phyloP scores from a whole-genome alignment of 2,888 invertebrate species.

The Prosapia bicincta region DNA sequence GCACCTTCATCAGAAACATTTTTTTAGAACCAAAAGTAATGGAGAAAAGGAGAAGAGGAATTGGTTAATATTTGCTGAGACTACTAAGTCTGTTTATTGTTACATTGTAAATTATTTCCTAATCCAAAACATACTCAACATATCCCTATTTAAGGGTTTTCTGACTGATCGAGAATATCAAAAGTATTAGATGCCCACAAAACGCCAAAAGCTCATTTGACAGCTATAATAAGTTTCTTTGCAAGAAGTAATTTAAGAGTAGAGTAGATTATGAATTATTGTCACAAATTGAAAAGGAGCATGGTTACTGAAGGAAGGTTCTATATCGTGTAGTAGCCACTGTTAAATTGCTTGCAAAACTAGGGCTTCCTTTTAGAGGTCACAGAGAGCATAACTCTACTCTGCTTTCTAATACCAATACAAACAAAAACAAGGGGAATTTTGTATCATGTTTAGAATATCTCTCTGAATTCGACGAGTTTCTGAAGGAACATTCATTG shows the following conservation, averaged over 20 bases:
- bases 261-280: not conserved
- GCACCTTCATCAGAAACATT: too few species aligned
- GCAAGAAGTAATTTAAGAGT: not conserved
- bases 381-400: not conserved
- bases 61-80: too few species aligned
- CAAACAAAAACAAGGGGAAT: not conserved
- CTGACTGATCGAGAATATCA: not conserved
- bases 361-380: not conserved
- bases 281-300: not conserved
- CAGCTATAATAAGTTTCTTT: not conserved
- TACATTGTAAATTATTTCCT: too few species aligned
- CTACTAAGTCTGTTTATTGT: too few species aligned
- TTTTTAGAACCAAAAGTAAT: too few species aligned
- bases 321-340: not conserved
- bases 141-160: not conserved
- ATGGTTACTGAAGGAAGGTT: not conserved
- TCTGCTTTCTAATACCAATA: too few species aligned
- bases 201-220: not conserved
- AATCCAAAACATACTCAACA: too few species aligned
- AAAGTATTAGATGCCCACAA: not conserved
- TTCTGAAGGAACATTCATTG: not conserved
- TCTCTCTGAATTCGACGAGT: not conserved
- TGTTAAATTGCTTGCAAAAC: not conserved
- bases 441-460: not conserved
- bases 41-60: too few species aligned